Conservation (phyloP, 64 coral and sea anemone genomes). For the Astreopora myriophthalma region DNA sequence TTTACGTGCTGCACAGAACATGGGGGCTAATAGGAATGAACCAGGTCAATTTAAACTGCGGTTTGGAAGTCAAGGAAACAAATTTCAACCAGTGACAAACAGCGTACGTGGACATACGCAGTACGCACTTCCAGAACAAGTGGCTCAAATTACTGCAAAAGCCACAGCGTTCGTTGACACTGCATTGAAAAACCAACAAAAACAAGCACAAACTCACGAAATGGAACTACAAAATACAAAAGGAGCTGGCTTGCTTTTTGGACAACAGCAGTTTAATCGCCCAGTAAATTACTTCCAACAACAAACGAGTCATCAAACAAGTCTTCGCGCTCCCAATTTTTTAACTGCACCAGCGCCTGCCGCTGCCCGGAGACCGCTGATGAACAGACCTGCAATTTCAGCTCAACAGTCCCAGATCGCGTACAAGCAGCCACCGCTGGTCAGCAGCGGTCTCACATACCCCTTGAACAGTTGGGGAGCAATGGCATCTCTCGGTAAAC, state of each 20-base stretch:
- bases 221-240: background rate
- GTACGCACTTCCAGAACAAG: background rate
- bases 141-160: conserved; percentile 5
- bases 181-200: background rate
- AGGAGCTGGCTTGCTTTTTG: background rate
- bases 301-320: background rate
- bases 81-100: background rate
- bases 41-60: background rate
- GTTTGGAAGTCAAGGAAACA: background rate
- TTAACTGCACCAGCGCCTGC: background rate
- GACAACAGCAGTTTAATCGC: background rate
- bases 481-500: background rate
- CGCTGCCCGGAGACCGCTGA: background rate
- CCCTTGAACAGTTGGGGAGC: background rate
- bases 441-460: background rate
- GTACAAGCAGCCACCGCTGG: background rate
- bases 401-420: background rate
- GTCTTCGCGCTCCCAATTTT: background rate
- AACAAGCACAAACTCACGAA: background rate
- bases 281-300: background rate
- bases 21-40: background rate
- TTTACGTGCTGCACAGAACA: background rate
- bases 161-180: background rate
- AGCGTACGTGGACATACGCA: background rate
- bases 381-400: background rate